These are phyloP conservation scores for Pampusana beccarii DNA, from an alignment of 2,113 vertebrate species.

Conservation along the genomic window DNA sequence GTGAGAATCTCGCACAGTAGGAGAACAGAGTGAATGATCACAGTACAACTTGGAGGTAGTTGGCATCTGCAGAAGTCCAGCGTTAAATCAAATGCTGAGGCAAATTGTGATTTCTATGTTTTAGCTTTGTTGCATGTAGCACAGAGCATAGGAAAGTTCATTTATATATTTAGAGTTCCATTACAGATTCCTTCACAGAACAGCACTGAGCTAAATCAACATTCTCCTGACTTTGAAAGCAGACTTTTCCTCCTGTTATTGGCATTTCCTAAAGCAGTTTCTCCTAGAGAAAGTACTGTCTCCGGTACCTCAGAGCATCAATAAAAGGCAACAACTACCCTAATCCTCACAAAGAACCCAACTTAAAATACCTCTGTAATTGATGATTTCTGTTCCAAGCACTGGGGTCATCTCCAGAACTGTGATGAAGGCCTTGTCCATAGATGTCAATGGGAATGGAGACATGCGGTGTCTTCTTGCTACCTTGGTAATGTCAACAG, in stretches of 20 bases:
- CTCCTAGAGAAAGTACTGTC: not conserved
- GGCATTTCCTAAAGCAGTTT: not conserved
- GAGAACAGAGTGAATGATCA: not conserved
- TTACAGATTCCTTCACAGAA: not conserved
- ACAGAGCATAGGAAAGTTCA: not conserved
- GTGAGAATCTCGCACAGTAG: not conserved
- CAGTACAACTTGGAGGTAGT: not conserved
- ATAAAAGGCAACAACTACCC: not conserved
- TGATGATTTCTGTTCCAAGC: conserved; percentile 98
- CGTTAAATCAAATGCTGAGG: not conserved
- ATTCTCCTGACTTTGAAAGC: not conserved
- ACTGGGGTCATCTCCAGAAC: conserved; percentile 99
- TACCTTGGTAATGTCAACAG: conserved; percentile 99
- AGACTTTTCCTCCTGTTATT: not conserved
- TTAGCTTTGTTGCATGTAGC: not conserved
- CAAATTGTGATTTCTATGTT: not conserved
- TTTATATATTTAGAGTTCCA: not conserved
- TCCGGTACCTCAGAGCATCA: not conserved
- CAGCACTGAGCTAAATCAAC: not conserved
- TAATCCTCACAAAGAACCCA: not conserved
- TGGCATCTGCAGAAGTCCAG: not conserved
- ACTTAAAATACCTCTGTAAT: conserved; percentile 90
- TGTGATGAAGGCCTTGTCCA: conserved; percentile 99
- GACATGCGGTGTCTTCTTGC: conserved; percentile 98
- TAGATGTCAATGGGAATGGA: conserved; percentile 97